Base-by-base conservation (phyloP, 2,113 vertebrate genomes). In the Galemys pyrenaicus region DNA sequence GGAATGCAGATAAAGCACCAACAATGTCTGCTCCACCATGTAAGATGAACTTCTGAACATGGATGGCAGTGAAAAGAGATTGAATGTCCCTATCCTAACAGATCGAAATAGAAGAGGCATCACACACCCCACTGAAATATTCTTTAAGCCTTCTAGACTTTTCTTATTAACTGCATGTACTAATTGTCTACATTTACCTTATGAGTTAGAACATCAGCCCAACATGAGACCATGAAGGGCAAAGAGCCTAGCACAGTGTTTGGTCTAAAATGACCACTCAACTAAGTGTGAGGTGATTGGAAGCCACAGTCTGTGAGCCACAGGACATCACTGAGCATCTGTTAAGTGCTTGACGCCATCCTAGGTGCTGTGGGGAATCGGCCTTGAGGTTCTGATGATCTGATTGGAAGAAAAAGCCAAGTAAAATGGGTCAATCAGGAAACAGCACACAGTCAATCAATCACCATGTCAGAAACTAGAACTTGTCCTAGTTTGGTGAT, bases 61-160 rank as follows among this genome's bases (percentile, higher is more conserved):
- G 11, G 26, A 39, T 11, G 16, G 54, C 44, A 58, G 37, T 65
- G 75, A 46, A 24, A 39, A 68, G 39, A 78, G 46, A 41, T 41
- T 11, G 46, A 41, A 54, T 7, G 20, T 13, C 35, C 19, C 15
- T 41, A 30, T 46, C 35, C 35, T 54, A 2, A 62, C 17, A 67
- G 35, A 32, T 49, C 9, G 28, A 49, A 37, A 44, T 67, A 37
- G 26, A 13, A n/a, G 41, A 51, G 26, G 9, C 15, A 41, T 37
- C 71, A 32, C 26, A 44, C n/a, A 77, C 22, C 44, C 20, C 37
- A 17, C 60, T 32, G 17, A 56, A 85, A 35, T 35, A 22, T 68
- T 37, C 81, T 78, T 24, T 85, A 77, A 24, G 26, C 4, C 19
- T 49, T 86, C 51, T 92, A 79, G 51, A 60, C 73, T 78, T 46